A percentile compares a stretch with the other conserved stretches of the same genome.
Evolutionary conservation across 2,888 invertebrate species (phyloP).

Genomic region (Neoaliturus tenellus): DNA sequence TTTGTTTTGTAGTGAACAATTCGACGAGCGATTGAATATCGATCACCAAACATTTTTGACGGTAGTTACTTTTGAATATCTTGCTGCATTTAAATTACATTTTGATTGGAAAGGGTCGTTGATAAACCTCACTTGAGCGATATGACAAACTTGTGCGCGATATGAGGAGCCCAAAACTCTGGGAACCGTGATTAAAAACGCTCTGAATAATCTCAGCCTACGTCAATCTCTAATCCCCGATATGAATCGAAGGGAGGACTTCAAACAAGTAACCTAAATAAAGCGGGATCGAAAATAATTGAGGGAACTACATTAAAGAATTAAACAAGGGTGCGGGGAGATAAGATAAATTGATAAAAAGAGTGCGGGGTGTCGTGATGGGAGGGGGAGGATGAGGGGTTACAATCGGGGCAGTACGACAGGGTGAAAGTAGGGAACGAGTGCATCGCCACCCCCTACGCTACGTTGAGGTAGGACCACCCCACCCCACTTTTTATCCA

Average conservation of each 20-base stretch:
- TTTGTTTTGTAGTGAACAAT: not conserved
- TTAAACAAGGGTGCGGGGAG: slow-evolving; percentile 45
- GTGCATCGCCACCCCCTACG: not conserved
- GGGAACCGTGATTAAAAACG: not conserved
- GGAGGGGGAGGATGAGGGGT: slow-evolving; percentile 13
- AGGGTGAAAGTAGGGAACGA: slow-evolving; percentile 46
- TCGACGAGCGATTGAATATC: not conserved
- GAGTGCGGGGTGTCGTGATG: slow-evolving; percentile 5
- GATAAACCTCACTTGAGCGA: too few relatives aligned
- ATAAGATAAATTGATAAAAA: slow-evolving; percentile 51
- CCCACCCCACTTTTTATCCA: slow-evolving; percentile 42
- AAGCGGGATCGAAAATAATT: slow-evolving; percentile 51
- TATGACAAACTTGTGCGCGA: too few relatives aligned
- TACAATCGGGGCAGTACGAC: slow-evolving; percentile 17
- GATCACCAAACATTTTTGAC: too few relatives aligned
- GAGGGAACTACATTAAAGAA: slow-evolving; percentile 52
- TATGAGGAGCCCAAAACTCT: not conserved
- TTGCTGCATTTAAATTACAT: too few relatives aligned
- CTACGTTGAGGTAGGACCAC: slow-evolving; percentile 42
- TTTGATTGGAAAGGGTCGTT: too few relatives aligned
- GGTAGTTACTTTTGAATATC: too few relatives aligned
- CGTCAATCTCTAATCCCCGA: slow-evolving; percentile 14
- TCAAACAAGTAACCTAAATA: slow-evolving; percentile 42
- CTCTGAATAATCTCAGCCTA: slow-evolving; percentile 3
- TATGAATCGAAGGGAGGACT: slow-evolving; percentile 10